phyloP scores from a whole-genome alignment of 2,113 vertebrate species.

The Bubalus kerabau region DNA sequence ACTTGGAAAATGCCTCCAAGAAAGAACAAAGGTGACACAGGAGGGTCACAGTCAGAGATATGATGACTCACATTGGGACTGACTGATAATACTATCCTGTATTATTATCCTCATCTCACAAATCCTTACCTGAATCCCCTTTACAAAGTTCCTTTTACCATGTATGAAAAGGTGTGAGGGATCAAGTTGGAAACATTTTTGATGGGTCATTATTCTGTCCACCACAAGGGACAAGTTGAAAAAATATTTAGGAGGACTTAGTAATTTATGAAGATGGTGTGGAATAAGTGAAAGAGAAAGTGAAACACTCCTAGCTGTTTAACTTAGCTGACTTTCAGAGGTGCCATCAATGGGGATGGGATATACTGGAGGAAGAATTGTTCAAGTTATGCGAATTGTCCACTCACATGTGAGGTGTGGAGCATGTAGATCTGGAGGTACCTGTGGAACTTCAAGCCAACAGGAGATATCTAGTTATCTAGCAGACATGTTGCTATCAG shows the following conservation, averaged over 20 bases:
- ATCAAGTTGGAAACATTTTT: neutral
- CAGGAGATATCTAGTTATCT: neutral
- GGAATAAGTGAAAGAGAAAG: neutral
- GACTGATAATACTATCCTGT: neutral
- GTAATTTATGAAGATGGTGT: neutral
- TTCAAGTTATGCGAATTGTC: neutral
- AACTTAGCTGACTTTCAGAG: neutral
- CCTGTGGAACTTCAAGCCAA: neutral
- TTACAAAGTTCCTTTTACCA: neutral
- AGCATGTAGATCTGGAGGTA: fast-evolving
- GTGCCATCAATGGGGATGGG: neutral
- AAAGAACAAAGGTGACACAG: too few relatives aligned
- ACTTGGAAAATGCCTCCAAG: too few relatives aligned
- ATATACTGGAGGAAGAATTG: too few relatives aligned
- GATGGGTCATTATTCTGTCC: neutral
- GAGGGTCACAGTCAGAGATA: too few relatives aligned
- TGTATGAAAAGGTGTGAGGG: neutral
- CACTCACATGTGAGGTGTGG: neutral
- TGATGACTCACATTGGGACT: neutral
- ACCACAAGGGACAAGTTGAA: neutral
- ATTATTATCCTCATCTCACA: neutral
- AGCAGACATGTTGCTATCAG: neutral
- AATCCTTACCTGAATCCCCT: neutral
- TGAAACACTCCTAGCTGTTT: neutral
- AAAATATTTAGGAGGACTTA: neutral